Percentiles rank a stretch among this genome's conserved stretches.
Evolutionary conservation across 2,113 vertebrate genomes (phyloP).

Genomic region (Menidia beryllina): DNA sequence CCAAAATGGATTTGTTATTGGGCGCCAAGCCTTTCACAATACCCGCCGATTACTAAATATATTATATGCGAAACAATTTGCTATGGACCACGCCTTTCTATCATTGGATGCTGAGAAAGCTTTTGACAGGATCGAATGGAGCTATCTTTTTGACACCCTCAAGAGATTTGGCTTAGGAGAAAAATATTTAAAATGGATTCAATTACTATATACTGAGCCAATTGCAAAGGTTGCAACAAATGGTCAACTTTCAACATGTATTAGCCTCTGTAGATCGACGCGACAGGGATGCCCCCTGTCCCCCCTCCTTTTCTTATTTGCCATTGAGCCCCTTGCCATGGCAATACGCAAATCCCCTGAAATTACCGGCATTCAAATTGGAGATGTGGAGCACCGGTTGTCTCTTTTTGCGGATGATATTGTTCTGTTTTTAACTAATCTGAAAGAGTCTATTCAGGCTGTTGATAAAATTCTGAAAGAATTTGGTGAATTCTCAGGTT

Average conservation of each 20-base stretch:
- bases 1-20: neutral
- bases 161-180: too few species aligned
- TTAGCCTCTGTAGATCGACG: neutral
- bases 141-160: too few species aligned
- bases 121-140: too few species aligned
- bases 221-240: neutral
- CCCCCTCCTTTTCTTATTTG: neutral
- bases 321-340: conserved; percentile 1
- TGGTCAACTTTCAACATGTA: neutral
- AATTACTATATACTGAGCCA: too few species aligned
- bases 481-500: neutral
- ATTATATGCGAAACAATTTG: neutral
- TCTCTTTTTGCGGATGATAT: conserved; percentile 9
- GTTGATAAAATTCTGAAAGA: too few species aligned
- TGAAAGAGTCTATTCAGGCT: neutral
- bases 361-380: neutral
- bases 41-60: neutral
- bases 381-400: neutral
- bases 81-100: neutral
- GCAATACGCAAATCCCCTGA: neutral
- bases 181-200: too few species aligned
- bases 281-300: neutral
- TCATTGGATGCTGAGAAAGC: conserved; percentile 4
- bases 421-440: conserved; percentile 3
- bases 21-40: neutral